Conservation (phyloP, 1,140 invertebrate species). For the Leptinotarsa lineolata region DNA sequence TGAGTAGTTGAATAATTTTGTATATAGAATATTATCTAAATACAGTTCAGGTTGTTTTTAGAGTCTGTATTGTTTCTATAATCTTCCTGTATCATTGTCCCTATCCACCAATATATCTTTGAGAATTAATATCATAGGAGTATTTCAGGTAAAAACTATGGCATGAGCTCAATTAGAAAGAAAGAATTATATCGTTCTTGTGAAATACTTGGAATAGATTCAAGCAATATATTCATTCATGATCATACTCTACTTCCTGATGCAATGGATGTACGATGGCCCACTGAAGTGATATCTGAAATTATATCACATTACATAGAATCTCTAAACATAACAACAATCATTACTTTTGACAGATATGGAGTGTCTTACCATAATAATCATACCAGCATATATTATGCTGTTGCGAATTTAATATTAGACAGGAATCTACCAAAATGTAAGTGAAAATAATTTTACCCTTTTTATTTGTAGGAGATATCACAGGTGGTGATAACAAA, state of each 20-base stretch:
- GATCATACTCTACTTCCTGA: slow-evolving; percentile 76
- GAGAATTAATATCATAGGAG: no score
- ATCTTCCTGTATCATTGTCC: no score
- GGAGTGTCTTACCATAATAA: slow-evolving; percentile 90
- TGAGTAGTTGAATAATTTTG: not conserved
- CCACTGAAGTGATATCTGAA: slow-evolving; percentile 70
- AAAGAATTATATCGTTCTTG: slow-evolving; percentile 82
- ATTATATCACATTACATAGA: slow-evolving; percentile 74
- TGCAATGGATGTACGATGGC: slow-evolving; percentile 75
- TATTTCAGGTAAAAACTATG: slow-evolving; percentile 71
- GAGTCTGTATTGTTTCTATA: no score
- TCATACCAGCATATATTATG: slow-evolving; percentile 83
- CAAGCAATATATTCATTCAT: slow-evolving; percentile 73
- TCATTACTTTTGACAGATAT: slow-evolving; percentile 90
- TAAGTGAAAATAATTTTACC: slow-evolving; percentile 49
- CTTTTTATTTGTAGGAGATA: no score
- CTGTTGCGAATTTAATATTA: slow-evolving; percentile 74
- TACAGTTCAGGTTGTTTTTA: no score
- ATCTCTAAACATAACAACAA: slow-evolving; percentile 75
- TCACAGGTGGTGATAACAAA: no score
- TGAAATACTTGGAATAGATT: slow-evolving; percentile 74
- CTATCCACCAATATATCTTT: no score
- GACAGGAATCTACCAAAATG: slow-evolving; percentile 73
- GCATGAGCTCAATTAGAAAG: slow-evolving; percentile 69
- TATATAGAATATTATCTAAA: no score